Evolutionary conservation across 2,797 vertebrate species (phyloP), one percentile per base, ranked within the genome.

Genomic region (Kryptolebias ocellatus): DNA sequence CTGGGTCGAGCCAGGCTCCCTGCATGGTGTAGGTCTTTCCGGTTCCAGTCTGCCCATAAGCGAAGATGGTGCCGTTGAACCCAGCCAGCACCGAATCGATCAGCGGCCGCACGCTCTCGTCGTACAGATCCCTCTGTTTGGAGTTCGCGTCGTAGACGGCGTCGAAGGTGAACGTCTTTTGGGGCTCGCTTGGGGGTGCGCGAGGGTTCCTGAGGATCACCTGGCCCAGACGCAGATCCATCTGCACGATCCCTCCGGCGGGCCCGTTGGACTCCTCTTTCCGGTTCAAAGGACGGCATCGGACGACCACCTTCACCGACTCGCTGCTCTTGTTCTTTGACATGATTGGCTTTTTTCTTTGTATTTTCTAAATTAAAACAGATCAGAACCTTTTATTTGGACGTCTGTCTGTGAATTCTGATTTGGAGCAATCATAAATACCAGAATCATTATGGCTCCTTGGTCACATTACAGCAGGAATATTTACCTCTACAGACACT

Each of bases 11-110:
- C 96, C 97, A 98, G 0, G 92, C 93, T 0, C 97, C 97, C 85
- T 97, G 96, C 97, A 98, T 98, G 67, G 97, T 98, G 92, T 98
- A 97, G 0, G 97, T 98, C 90, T 99, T 99, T 28, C 97, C 97
- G 0, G 97, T 98, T 62, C 97, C 97, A 0, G 97, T 99, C 86
- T 98, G 97, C 0, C 97, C 97, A 0, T 98, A 98, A 7, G 96
- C 97, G 53, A 99, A 95, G 45, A 99, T 93, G 18, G 97, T 98
- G 49, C 97, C 97, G 4, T 99, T 98, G 89, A 98, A 98, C 2
- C 97, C 97, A 3, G 90, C 94, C 9, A 99, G 92, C 39, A 97
- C 97, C 0, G 95, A 96, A 76, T 98, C 96, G 7, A 98, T 94
- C 27, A 99, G 93, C 0, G 97, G 97, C 64, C 96, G 90, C 27